Conservation (phyloP, 92 coral and sea anemone species). For the Siderastrea siderea region DNA sequence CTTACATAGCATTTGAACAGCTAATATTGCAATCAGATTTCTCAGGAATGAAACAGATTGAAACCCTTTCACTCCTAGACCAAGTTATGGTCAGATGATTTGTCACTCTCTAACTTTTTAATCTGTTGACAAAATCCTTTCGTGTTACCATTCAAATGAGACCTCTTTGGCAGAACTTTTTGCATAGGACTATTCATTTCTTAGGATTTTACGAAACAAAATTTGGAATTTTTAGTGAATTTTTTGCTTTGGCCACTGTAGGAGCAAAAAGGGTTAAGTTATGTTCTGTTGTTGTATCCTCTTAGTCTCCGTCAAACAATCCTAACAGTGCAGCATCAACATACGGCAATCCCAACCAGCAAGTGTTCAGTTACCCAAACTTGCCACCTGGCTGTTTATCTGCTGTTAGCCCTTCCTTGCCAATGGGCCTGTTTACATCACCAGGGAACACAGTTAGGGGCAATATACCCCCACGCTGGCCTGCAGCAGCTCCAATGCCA, state of each 20-base stretch:
- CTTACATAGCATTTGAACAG: no score
- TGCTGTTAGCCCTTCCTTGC: constrained; percentile 63
- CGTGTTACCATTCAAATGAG: no score
- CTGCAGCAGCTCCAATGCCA: constrained; percentile 49
- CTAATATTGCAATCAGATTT: no score
- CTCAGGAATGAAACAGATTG: no score
- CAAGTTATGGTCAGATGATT: no score
- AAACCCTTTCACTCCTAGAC: no score
- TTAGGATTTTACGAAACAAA: no score
- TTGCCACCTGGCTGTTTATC: constrained; percentile 59
- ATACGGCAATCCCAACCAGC: constrained; percentile 55
- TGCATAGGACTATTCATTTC: no score
- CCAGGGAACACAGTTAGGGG: constrained; percentile 52
- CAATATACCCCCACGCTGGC: constrained; percentile 62
- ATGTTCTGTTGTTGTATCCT: not conserved
- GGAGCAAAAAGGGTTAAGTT: not conserved
- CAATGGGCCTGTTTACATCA: constrained; percentile 68
- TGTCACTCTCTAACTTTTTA: no score
- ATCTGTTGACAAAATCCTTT: no score
- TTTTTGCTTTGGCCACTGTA: not conserved
- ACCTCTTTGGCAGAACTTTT: no score
- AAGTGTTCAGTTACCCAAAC: constrained; percentile 74
- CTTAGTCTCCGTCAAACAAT: constrained; percentile 51
- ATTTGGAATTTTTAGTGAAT: no score
- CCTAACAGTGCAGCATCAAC: constrained; percentile 57